Percentiles rank a stretch among this genome's conserved stretches.
Evolutionary conservation across 2,888 invertebrate genomes (phyloP).

Genomic region (Cryptocephalus moraei): DNA sequence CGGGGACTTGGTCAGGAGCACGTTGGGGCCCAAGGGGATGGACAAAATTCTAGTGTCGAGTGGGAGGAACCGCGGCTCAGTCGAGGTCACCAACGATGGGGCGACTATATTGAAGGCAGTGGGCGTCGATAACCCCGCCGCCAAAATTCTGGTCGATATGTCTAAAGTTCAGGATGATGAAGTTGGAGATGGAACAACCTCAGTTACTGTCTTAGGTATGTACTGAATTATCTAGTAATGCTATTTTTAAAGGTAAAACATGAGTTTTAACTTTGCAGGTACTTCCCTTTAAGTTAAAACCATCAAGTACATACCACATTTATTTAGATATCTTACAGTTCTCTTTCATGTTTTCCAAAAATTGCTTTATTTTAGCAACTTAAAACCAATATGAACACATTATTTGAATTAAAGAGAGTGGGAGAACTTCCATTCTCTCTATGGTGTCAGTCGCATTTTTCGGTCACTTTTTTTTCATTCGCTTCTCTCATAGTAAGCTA

Average conservation of each 20-base stretch:
- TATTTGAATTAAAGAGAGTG: no score
- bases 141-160: slow-evolving; percentile 98
- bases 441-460: no score
- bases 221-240: neutral
- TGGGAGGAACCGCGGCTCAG: slow-evolving; percentile 70
- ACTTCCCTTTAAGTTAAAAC: no score
- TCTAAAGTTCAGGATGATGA: slow-evolving; percentile 98
- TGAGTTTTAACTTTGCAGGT: no score
- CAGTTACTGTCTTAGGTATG: slow-evolving; percentile 82
- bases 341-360: neutral
- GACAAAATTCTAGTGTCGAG: slow-evolving; percentile 78
- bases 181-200: slow-evolving; percentile 99
- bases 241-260: no score
- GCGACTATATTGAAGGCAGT: slow-evolving; percentile 95
- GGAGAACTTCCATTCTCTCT: no score
- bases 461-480: no score
- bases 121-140: slow-evolving; percentile 98
- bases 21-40: slow-evolving; percentile 99
- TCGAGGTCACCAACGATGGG: slow-evolving; percentile 98
- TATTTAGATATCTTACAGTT: neutral
- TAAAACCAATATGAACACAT: no score
- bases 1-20: slow-evolving; percentile 96
- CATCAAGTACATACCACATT: no score
- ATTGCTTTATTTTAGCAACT: no score
- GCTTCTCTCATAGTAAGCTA: no score